Percentiles rank a stretch among this genome's conserved stretches.
phyloP scores from a whole-genome alignment of 2,113 vertebrate species.

The Abramis brama region DNA sequence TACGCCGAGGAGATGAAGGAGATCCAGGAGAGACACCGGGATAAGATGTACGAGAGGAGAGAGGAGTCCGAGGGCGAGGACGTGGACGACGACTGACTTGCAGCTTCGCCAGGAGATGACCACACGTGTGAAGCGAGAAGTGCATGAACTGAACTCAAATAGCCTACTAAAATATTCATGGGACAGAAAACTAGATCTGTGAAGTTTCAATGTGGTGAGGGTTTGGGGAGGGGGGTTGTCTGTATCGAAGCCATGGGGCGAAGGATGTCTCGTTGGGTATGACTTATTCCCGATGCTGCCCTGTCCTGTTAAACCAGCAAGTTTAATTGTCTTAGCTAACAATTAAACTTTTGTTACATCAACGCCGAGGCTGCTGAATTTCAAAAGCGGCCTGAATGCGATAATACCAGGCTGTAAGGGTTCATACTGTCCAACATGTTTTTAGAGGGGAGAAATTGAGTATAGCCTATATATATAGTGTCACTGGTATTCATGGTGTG shows the following conservation, averaged over 20 bases:
- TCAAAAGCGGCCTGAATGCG: neutral
- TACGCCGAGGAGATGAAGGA: conserved; percentile 98
- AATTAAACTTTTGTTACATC: conserved; percentile 54
- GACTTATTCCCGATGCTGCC: conserved; percentile 56
- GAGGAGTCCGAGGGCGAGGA: conserved; percentile 95
- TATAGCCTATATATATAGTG: neutral
- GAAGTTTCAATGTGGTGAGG: conserved; percentile 62
- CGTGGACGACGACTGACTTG: conserved; percentile 89
- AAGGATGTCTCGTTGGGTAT: conserved; percentile 41
- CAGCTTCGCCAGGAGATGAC: conserved; percentile 59
- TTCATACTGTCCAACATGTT: conserved; percentile 20
- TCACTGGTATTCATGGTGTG: conserved; percentile 24
- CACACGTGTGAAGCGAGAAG: conserved; percentile 63
- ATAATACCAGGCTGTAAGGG: conserved; percentile 1
- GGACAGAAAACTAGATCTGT: conserved; percentile 73
- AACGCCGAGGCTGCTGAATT: conserved; percentile 43
- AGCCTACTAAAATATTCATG: conserved; percentile 75
- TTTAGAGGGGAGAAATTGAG: neutral
- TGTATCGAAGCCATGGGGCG: conserved; percentile 59
- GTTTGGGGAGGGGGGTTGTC: conserved; percentile 64
- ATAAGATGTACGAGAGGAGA: conserved; percentile 89
- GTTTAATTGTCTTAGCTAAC: conserved; percentile 62
- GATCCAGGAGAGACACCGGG: conserved; percentile 92
- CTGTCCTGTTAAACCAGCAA: conserved; percentile 67
- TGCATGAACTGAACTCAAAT: conserved; percentile 80